Conservation (phyloP, 30 jellyfish, hydroid and myxozoan species). For the Chironex yamaguchii region DNA sequence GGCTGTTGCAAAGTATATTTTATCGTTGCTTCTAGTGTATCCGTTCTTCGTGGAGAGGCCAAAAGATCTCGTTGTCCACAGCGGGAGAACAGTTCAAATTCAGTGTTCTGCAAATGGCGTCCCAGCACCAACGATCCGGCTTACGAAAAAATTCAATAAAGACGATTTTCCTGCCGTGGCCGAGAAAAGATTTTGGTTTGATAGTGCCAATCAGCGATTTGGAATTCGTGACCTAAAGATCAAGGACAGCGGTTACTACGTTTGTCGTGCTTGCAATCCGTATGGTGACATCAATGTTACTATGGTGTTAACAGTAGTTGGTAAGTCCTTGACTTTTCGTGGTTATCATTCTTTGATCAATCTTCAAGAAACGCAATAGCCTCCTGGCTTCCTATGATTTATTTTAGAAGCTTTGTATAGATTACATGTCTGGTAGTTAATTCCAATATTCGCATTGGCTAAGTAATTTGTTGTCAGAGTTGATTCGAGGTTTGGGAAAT, state of each 20-base stretch:
- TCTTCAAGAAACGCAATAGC: background rate
- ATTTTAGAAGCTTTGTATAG: too few relatives aligned
- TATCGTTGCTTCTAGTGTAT: conserved; percentile 34
- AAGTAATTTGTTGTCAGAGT: too few relatives aligned
- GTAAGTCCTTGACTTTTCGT: conserved; percentile 42
- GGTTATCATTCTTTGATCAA: too few relatives aligned
- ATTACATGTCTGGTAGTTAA: too few relatives aligned
- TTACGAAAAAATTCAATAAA: conserved; percentile 64
- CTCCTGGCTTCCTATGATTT: background rate
- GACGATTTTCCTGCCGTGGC: conserved; percentile 84
- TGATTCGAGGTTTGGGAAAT: too few relatives aligned
- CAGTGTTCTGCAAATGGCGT: conserved; percentile 95
- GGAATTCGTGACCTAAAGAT: conserved; percentile 87
- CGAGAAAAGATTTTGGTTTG: conserved; percentile 85
- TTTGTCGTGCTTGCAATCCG: conserved; percentile 84
- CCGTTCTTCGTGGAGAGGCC: conserved; percentile 76
- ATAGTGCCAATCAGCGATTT: conserved; percentile 57
- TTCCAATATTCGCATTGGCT: too few relatives aligned
- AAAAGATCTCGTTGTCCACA: conserved; percentile 67
- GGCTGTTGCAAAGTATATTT: too few relatives aligned
- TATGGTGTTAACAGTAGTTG: conserved; percentile 80
- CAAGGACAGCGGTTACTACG: conserved; percentile 91
- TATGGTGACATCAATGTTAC: conserved; percentile 84
- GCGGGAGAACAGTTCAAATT: conserved; percentile 85
- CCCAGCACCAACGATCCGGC: conserved; percentile 81